Base-by-base conservation (phyloP, 2,113 vertebrate species). In the Gallinago undulata region DNA sequence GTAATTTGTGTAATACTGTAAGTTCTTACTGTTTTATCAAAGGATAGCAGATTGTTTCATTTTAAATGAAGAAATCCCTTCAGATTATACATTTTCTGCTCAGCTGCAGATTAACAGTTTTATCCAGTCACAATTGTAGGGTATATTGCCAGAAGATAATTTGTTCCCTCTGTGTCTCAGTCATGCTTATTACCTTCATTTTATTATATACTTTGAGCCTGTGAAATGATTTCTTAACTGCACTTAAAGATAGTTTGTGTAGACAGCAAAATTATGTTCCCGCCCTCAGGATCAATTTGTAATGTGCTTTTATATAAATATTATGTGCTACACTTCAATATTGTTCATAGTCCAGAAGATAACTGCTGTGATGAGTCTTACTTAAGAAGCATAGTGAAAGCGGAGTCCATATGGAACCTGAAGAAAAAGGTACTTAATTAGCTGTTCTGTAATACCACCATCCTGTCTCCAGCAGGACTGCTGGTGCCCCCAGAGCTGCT, bases 121-220 rank as follows among this genome's bases (percentile, higher is more conserved):
- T 88, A 95, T 95, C 62, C 25, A 89, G 79, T 90, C 86, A 90
- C 94, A 95, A 45, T 68, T 84, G 68, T 81, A 64, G 69, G 30
- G 72, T 91, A 50, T 92, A 87, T 84, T 93, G 93, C 93, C 92
- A 96, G 80, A 93, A 94, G 79, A 95, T 94, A 92, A 96, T 96
- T 96, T 96, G 63, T 96, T 96, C 95, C 90, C 84, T 96, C 84
- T 93, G 77, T 96, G 90, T 87, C 90, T 93, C 92, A 87, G 92
- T 93, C 94, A 94, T 89, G 89, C 91, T 87, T 97, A 95, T 97
- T 96, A 95, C 84, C 78, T 93, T 96, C 78, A 95, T 95, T 94
- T 96, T 95, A 95, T 97, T 93, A 90, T 75, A 77, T 95, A 87
- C 77, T 89, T 84, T 31, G 68, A 94, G 93, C 51, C 73, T 94